Percentiles rank a stretch among this genome's conserved stretches.
These are phyloP conservation scores for Drosophila pallidifrons DNA, from an alignment of 1,140 invertebrate species.

Conservation along the genomic window DNA sequence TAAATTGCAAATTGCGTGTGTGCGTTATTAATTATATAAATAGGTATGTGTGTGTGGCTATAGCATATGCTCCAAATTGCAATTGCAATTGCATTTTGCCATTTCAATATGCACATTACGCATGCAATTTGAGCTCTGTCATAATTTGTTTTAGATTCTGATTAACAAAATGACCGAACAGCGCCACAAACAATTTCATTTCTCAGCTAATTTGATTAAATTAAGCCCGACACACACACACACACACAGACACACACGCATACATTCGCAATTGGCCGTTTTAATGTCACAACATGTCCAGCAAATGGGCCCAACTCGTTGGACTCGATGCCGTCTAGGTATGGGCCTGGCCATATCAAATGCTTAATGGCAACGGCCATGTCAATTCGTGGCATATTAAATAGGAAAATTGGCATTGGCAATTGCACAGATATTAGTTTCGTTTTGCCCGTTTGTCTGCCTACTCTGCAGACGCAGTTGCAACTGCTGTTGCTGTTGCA, in stretches of 20 bases:
- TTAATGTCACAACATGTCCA: constrained; percentile 70
- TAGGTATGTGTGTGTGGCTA: constrained; percentile 25
- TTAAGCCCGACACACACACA: constrained; percentile 48
- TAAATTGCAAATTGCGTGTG: constrained; percentile 73
- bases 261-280: constrained; percentile 43
- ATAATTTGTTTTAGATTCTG: constrained; percentile 78
- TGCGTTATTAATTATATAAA: constrained; percentile 72
- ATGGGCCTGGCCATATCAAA: constrained; percentile 65
- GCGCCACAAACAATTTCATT: constrained; percentile 53
- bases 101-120: constrained; percentile 52
- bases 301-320: constrained; percentile 23
- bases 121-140: constrained; percentile 57
- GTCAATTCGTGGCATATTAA: constrained; percentile 82
- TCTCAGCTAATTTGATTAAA: constrained; percentile 82
- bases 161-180: constrained; percentile 68
- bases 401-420: constrained; percentile 81
- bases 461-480: constrained; percentile 5
- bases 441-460: constrained; percentile 43
- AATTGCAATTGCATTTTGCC: constrained; percentile 42
- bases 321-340: constrained; percentile 5
- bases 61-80: constrained; percentile 19
- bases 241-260: constrained; percentile 1
- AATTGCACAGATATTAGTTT: constrained; percentile 79
- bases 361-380: constrained; percentile 78
- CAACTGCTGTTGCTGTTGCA: constrained; percentile 17